These are phyloP conservation scores for Plecturocebus donacophilus DNA, from an alignment of 2,113 vertebrate species.

Conservation along the genomic window DNA sequence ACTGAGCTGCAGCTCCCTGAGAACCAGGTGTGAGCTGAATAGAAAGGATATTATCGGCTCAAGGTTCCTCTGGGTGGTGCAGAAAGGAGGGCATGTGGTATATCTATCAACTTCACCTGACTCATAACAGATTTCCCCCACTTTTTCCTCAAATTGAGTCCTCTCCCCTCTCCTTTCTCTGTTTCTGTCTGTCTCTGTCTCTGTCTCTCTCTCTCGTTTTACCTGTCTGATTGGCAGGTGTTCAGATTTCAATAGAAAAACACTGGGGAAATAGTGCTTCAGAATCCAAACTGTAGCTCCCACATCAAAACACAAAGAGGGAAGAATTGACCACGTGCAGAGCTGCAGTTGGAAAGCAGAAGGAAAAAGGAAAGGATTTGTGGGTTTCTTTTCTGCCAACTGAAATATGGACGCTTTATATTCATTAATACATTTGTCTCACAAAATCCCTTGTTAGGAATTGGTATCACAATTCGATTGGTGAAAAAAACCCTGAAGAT, in stretches of 20 bases:
- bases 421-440: not conserved
- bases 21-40: conserved; percentile 81
- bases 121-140: conserved; percentile 6
- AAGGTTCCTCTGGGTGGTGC: conserved; percentile 32
- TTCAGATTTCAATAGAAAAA: not conserved
- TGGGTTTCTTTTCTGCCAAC: not conserved
- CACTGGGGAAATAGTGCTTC: not conserved
- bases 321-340: not conserved
- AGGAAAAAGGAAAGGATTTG: not conserved
- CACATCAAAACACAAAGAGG: not conserved
- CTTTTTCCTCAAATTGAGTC: conserved; percentile 28
- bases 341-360: not conserved
- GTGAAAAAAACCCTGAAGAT: not conserved
- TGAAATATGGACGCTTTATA: not conserved
- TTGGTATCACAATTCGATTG: not conserved
- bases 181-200: not conserved
- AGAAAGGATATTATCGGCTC: conserved; percentile 65
- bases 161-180: not conserved
- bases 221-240: not conserved
- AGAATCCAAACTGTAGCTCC: not conserved
- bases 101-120: not conserved
- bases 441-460: not conserved
- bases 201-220: not conserved
- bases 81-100: conserved; percentile 32
- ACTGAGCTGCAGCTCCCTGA: conserved; percentile 69